These are phyloP conservation scores for Abrostola tripartita DNA, from an alignment of 2,888 invertebrate species.

Conservation along the genomic window DNA sequence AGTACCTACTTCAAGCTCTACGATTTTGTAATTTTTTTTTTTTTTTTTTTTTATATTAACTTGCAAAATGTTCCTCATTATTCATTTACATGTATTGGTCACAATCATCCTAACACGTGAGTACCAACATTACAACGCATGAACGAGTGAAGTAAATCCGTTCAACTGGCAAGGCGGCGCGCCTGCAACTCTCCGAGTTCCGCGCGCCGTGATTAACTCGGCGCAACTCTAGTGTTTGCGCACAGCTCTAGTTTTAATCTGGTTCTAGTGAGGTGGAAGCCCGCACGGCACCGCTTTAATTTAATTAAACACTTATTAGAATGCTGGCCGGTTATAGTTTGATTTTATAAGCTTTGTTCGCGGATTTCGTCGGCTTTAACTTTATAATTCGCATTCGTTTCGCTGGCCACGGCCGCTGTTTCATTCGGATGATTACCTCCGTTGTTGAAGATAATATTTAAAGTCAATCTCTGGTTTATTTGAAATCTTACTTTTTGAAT, in stretches of 20 bases:
- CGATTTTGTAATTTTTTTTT: too few species aligned
- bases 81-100: too few species aligned
- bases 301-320: conserved; percentile 44
- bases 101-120: too few species aligned
- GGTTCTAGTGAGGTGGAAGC: conserved; percentile 32
- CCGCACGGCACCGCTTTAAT: conserved; percentile 27
- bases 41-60: too few species aligned
- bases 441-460: conserved; percentile 13
- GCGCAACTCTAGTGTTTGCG: conserved; percentile 13
- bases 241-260: conserved; percentile 1
- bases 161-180: neutral
- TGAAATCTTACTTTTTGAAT: neutral
- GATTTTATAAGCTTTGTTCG: conserved; percentile 28
- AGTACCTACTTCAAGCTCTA: too few species aligned
- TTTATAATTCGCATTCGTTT: conserved; percentile 34
- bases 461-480: neutral
- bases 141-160: neutral
- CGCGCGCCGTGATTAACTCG: conserved; percentile 13
- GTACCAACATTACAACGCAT: neutral
- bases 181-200: neutral
- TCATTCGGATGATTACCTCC: conserved; percentile 24
- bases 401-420: conserved; percentile 14
- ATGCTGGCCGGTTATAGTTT: conserved; percentile 43
- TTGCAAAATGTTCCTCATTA: too few species aligned
- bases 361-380: conserved; percentile 26